Base-by-base conservation (phyloP, 2,113 vertebrate genomes). In the Gadus macrocephalus region DNA sequence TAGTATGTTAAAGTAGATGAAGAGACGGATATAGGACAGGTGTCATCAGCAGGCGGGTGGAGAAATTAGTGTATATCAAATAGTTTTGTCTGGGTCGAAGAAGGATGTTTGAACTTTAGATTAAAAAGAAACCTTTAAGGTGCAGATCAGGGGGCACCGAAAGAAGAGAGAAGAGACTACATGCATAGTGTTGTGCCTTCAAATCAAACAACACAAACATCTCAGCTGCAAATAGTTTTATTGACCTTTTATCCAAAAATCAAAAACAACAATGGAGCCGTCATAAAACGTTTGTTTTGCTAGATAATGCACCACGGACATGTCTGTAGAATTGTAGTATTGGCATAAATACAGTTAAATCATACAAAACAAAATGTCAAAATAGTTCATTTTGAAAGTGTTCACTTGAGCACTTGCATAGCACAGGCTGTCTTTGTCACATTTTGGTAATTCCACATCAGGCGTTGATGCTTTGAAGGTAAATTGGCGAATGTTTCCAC, bases 231-330 rank as follows among this genome's bases (percentile, higher is more conserved):
- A 84, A 75, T 75, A 5, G 67, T 87, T 90, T 91, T 88, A 88
- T 91, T 91, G 75, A 82, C 58, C 42, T 87, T 86, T 88, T 87
- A 64, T 78, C 76, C 83, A 91, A 87, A 76, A 86, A 78, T 71
- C 81, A 68, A 83, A 15, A 28, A 80, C n/a, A 65, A 75, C 70
- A 71, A 80, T 77, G 82, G 64, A 86, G 75, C 72, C 69, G 79
- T 59, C 72, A 77, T 64, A 75, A 82, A 82, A 69, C 72, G 80
- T 12, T 75, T 69, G 79, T 27, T 72, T 56, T 74, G 38, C 62
- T 80, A 77, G 75, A 73, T 71, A 70, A 65, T 64, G 72, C 27
- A 72, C 72, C 28, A 67, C 70, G 74, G 16, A 68, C 55, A 61
- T 72, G 66, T 60, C 35, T 35, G 66, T 60, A 72, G 62, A 65